These are phyloP conservation scores for Mystacides longicornis DNA, from an alignment of 2,888 invertebrate species.

Conservation along the genomic window DNA sequence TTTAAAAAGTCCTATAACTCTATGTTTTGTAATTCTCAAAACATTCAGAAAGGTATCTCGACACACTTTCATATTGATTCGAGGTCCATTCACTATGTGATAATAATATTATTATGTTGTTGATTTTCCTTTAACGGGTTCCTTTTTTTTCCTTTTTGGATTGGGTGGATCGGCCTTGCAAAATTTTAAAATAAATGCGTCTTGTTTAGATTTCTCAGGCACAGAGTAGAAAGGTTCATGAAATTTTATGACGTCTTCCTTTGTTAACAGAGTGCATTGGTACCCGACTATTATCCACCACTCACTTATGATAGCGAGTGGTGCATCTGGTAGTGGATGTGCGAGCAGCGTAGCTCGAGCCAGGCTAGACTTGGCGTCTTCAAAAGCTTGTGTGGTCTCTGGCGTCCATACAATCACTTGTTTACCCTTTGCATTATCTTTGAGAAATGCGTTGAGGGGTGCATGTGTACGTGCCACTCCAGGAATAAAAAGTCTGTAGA, in stretches of 20 bases:
- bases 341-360: constrained; percentile 9
- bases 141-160: constrained; percentile 14
- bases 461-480: constrained; percentile 13
- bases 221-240: no score
- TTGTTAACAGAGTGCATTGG: constrained; percentile 24
- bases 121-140: no score
- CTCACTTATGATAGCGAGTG: constrained; percentile 13
- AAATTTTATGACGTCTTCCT: no score
- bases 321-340: constrained; percentile 8
- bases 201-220: no score
- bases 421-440: constrained; percentile 27
- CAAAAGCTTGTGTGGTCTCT: constrained; percentile 19
- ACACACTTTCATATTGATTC: no score
- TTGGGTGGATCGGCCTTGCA: constrained; percentile 14
- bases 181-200: no score
- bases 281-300: constrained; percentile 9
- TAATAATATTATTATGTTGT: no score
- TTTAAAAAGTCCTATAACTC: no score
- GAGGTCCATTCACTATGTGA: no score
- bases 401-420: constrained; percentile 24
- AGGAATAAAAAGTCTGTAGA: constrained; percentile 14
- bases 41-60: no score
- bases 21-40: no score
- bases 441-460: constrained; percentile 19
- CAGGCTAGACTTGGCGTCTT: constrained; percentile 20